Base-by-base conservation (phyloP, 2,888 invertebrate species). In the Cancer borealis region DNA sequence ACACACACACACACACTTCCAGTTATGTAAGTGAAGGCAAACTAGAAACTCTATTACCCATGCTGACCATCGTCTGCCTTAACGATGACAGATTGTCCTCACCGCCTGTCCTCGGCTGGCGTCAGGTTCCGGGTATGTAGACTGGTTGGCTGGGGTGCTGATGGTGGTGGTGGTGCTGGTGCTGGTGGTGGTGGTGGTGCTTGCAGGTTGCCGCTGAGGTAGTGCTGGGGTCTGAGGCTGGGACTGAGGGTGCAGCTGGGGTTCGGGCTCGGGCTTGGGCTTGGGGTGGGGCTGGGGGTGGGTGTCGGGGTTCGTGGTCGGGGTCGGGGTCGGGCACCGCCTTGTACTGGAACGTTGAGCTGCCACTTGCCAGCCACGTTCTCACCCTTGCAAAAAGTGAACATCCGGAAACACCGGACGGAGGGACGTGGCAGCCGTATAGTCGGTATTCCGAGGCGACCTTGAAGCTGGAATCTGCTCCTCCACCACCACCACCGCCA, bases 321-420 rank as follows among this genome's bases (percentile, higher is more conserved):
- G 88, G 49, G n/a, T 26, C 21, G 90, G 49, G 54, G 39, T 73
- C 60, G 46, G 60, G 90, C 39, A 47, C 66, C 49, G 49, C 17
- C 26, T 39, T 10, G 30, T 60, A 30, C 30, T n/a, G 60, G 26
- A 47, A 90, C 30, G 90, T 60, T 90, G 60, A 90, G 66, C 46
- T 88, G 88, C 66, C 54, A 49, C 26, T 10, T 88, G 88, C 66
- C 54, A 49, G 49, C n/a, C 46, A 88, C 26, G 49, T 88, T 88
- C 49, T 47, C 88, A 88, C 49, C 47, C n/a, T n/a, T 6, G 49
- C 88, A 88, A 88, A 88, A 92, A 49, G 12, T n/a, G 92, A 45
- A 92, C 92, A 92, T 92, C 92, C 92, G 92, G 88, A 92, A 92
- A 92, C 79, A 79, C 88, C 46, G 49, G 60, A 88, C 92, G 92